These are phyloP conservation scores for Thumatha senex DNA, from an alignment of 2,888 invertebrate species.

Conservation along the genomic window DNA sequence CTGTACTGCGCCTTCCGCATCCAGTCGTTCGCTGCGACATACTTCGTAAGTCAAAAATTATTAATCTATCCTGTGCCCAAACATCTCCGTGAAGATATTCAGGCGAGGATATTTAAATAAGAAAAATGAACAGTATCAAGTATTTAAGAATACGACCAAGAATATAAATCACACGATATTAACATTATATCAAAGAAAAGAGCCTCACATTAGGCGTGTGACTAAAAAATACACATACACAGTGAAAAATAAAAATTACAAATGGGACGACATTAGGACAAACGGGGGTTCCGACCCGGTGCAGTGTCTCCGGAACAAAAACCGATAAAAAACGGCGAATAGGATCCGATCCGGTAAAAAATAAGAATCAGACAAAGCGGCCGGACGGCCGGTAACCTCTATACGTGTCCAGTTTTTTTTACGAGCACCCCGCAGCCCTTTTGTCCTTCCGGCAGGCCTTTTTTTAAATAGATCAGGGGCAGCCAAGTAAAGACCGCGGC, in stretches of 20 bases:
- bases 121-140: neutral
- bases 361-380: constrained; percentile 82
- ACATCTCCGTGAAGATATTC: too few species aligned
- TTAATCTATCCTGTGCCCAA: too few species aligned
- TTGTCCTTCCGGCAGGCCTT: constrained; percentile 81
- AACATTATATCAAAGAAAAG: constrained; percentile 60
- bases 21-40: too few species aligned
- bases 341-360: constrained; percentile 82
- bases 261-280: constrained; percentile 79
- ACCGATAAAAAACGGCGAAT: constrained; percentile 80
- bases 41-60: too few species aligned
- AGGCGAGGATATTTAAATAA: neutral
- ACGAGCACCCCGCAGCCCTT: constrained; percentile 71
- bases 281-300: constrained; percentile 59
- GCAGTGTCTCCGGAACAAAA: constrained; percentile 80
- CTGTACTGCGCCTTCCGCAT: too few species aligned
- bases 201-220: constrained; percentile 58
- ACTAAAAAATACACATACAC: constrained; percentile 54
- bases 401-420: constrained; percentile 81
- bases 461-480: constrained; percentile 83
- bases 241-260: constrained; percentile 74
- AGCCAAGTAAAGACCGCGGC: constrained; percentile 75
- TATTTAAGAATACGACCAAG: constrained; percentile 40
- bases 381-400: constrained; percentile 71
- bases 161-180: constrained; percentile 64